These are phyloP conservation scores for Callyntrura guangdongensis DNA, from an alignment of 2,888 invertebrate genomes.

Conservation along the genomic window DNA sequence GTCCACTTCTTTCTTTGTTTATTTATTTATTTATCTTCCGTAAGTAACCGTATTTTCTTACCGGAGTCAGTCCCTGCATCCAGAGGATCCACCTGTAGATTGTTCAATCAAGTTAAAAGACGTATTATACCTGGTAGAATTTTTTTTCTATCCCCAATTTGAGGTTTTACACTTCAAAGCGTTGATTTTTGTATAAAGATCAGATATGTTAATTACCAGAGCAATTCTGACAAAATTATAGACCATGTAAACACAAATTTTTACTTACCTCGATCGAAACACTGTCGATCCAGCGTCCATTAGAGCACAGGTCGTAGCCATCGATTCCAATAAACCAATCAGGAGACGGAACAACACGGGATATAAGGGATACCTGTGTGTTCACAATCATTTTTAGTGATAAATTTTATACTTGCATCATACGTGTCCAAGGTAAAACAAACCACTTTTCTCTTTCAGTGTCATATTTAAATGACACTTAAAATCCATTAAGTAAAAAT, in stretches of 20 bases:
- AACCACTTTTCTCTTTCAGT: no score
- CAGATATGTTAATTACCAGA: no score
- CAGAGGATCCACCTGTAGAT: conserved; percentile 92
- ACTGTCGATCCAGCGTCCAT: conserved; percentile 96
- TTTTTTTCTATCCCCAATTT: not conserved
- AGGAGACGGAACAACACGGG: conserved; percentile 94
- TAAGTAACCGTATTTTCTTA: conserved; percentile 52
- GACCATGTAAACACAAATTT: not conserved
- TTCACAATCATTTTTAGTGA: conserved; percentile 79
- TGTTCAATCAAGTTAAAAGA: not conserved
- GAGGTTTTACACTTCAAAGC: not conserved
- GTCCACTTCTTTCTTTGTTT: not conserved
- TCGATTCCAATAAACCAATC: conserved; percentile 90
- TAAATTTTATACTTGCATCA: no score
- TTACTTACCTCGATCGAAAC: conserved; percentile 93
- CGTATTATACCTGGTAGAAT: not conserved
- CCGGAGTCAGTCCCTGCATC: conserved; percentile 96
- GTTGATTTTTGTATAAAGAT: no score
- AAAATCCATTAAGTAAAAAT: no score
- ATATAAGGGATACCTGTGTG: conserved; percentile 94
- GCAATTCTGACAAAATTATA: no score
- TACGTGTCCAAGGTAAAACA: no score
- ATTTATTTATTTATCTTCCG: not conserved
- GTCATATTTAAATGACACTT: no score
- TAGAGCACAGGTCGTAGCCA: conserved; percentile 95